A percentile compares a stretch with the other conserved stretches of the same genome.
Evolutionary conservation across 2,113 vertebrate species (phyloP).

Genomic region (Melanostigma gelatinosum): DNA sequence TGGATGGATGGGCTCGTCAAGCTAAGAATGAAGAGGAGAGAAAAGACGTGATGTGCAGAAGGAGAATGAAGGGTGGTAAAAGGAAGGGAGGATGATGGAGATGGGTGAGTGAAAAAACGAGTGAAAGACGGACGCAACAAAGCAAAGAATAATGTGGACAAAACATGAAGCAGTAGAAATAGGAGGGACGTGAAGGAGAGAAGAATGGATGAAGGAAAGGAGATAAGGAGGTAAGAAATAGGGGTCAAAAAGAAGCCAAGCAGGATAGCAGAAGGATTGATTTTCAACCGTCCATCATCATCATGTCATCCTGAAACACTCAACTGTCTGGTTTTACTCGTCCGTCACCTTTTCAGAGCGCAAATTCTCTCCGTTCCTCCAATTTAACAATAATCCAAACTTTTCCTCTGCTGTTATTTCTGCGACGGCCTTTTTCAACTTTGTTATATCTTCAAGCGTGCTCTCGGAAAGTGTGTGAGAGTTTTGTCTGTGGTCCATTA

Average conservation of each 20-base stretch:
- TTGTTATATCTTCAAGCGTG: not conserved
- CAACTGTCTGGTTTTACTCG: not conserved
- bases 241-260: not conserved
- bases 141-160: not conserved
- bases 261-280: not conserved
- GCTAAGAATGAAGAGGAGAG: constrained; percentile 17
- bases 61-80: constrained; percentile 3
- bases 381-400: constrained; percentile 32
- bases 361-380: not conserved
- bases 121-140: not conserved
- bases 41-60: constrained; percentile 7
- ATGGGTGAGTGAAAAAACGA: not conserved
- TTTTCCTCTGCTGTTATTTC: constrained; percentile 5
- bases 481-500: constrained; percentile 27
- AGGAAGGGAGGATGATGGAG: not conserved
- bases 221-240: not conserved
- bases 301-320: constrained; percentile 11
- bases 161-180: not conserved
- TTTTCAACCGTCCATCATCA: constrained; percentile 6
- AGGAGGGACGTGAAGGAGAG: not conserved
- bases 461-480: not conserved
- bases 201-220: not conserved
- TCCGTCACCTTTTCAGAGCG: constrained; percentile 18
- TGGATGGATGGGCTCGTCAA: constrained; percentile 32
- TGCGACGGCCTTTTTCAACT: not conserved